These are phyloP conservation scores for Neofelis nebulosa DNA, from an alignment of 2,113 vertebrate genomes.

Conservation along the genomic window DNA sequence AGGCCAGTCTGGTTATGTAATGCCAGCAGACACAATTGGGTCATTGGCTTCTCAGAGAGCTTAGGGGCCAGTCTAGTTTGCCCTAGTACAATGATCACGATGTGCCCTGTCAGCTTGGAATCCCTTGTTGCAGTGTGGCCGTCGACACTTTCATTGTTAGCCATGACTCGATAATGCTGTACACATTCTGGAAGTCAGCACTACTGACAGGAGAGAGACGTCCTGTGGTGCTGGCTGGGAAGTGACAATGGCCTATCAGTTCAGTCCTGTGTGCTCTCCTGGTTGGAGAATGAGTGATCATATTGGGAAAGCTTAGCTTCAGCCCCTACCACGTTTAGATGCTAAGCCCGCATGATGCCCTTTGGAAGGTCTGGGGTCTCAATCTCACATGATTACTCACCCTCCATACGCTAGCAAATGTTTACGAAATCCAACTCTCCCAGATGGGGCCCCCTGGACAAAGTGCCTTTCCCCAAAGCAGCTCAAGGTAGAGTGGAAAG, in stretches of 20 bases:
- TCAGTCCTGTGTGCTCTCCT: neutral
- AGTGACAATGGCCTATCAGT: neutral
- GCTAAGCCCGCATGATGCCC: neutral
- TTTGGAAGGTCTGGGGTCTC: neutral
- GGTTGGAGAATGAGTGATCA: neutral
- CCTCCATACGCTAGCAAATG: neutral
- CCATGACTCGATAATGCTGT: neutral
- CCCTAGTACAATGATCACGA: slow-evolving; percentile 39
- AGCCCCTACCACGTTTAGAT: neutral
- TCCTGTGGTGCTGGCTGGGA: neutral
- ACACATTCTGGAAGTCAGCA: slow-evolving; percentile 64
- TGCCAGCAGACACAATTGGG: slow-evolving; percentile 22
- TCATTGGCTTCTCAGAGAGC: slow-evolving; percentile 48
- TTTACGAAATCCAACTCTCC: neutral
- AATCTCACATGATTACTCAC: neutral
- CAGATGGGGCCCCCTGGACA: neutral
- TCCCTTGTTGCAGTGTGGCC: slow-evolving; percentile 16
- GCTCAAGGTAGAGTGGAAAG: neutral
- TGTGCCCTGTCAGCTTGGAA: slow-evolving; percentile 63
- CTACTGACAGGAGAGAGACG: slow-evolving; percentile 55
- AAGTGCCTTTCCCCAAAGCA: neutral
- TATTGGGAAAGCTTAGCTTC: neutral
- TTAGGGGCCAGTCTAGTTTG: slow-evolving; percentile 39
- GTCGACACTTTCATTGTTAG: slow-evolving; percentile 72
- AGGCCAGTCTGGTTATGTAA: slow-evolving; percentile 46